Percentiles rank a stretch among this genome's conserved stretches.
Evolutionary conservation across 1,140 invertebrate genomes (phyloP).

Genomic region (Apis florea): DNA sequence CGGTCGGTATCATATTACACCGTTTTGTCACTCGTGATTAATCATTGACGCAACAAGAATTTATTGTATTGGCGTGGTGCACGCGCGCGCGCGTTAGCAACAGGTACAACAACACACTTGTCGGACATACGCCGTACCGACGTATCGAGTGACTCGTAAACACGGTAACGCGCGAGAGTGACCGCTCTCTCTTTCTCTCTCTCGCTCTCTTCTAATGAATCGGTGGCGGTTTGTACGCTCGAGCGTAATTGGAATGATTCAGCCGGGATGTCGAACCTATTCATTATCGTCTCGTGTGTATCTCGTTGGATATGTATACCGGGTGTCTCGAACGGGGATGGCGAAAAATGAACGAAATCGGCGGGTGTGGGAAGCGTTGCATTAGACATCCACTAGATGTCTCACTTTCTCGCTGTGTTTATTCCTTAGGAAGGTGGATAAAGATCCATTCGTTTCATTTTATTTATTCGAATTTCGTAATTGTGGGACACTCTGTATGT

Average conservation of each 20-base stretch:
- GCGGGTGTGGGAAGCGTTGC: too few species aligned
- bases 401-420: too few species aligned
- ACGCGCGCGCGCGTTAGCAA: constrained; percentile 49
- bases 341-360: too few species aligned
- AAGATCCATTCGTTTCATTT: too few species aligned
- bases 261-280: constrained; percentile 3
- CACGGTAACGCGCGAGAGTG: neutral
- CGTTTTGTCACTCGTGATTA: constrained; percentile 63
- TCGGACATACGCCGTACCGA: constrained; percentile 39
- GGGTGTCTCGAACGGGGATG: neutral
- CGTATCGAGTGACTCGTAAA: constrained; percentile 55
- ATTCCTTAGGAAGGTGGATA: too few species aligned
- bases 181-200: neutral
- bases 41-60: constrained; percentile 63
- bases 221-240: constrained; percentile 9
- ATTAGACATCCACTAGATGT: too few species aligned
- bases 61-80: constrained; percentile 58
- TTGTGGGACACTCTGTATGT: too few species aligned
- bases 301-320: neutral
- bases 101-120: constrained; percentile 53
- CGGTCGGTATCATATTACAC: constrained; percentile 49
- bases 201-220: constrained; percentile 26
- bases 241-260: constrained; percentile 28
- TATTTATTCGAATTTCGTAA: too few species aligned
- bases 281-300: constrained; percentile 11